Evolutionary conservation across 64 coral and sea anemone genomes (phyloP).

Genomic region (Dendrophyllia cribrosa): DNA sequence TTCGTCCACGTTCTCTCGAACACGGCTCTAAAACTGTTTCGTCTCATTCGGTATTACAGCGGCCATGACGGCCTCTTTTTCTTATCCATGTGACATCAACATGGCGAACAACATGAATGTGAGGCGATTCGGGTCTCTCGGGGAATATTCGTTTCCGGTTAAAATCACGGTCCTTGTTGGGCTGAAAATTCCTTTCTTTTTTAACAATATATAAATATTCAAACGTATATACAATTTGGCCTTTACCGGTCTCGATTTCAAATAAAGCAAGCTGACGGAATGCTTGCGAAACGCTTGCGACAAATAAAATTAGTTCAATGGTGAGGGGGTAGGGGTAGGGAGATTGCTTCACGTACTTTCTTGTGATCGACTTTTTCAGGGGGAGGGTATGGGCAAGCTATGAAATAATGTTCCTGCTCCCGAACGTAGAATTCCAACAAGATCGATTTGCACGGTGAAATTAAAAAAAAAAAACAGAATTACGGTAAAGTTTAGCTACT

Average conservation of each 20-base stretch:
- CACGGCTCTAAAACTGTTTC: conserved; percentile 69
- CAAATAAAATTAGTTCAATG: background rate
- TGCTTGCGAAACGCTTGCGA: conserved; percentile 20
- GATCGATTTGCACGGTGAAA: too few relatives aligned
- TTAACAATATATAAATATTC: background rate
- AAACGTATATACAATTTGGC: background rate
- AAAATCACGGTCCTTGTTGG: too few relatives aligned
- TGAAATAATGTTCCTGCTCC: too few relatives aligned
- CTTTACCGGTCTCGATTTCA: background rate
- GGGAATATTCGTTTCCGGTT: conserved; percentile 18
- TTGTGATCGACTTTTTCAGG: too few relatives aligned
- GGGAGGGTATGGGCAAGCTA: too few relatives aligned
- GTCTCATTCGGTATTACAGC: conserved; percentile 14
- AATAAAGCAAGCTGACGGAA: conserved; percentile 26
- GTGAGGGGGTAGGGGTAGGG: background rate
- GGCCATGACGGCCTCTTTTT: conserved; percentile 9
- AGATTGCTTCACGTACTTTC: background rate
- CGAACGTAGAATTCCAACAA: too few relatives aligned
- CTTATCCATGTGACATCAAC: conserved; percentile 55
- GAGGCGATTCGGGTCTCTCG: conserved; percentile 16
- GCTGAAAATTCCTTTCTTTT: background rate
- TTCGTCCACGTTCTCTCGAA: conserved; percentile 87
- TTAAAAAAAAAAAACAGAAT: too few relatives aligned
- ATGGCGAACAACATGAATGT: conserved; percentile 37
- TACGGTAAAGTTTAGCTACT: too few relatives aligned